These are phyloP conservation scores for Ophioderma brevispina DNA, from an alignment of 35 echinoderm and acorn worm species.

Conservation along the genomic window DNA sequence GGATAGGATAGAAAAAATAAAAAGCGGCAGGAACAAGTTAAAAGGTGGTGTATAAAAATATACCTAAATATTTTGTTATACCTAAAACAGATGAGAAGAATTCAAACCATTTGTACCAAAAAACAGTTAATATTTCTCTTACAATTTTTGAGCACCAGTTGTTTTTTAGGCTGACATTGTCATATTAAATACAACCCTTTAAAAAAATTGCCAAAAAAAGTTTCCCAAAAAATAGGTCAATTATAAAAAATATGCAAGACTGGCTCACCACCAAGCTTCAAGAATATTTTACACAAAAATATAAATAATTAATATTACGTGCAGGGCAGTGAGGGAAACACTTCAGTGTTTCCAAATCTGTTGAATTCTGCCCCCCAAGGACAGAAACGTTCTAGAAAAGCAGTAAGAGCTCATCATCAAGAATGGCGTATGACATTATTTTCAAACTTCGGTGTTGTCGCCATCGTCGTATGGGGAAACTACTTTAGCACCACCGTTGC, in stretches of 20 bases:
- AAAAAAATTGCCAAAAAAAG: neutral
- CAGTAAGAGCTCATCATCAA: neutral
- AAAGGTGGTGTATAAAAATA: conserved; percentile 9
- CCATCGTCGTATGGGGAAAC: conserved; percentile 53
- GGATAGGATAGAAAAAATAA: neutral
- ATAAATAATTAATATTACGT: conserved; percentile 1
- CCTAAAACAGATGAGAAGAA: neutral
- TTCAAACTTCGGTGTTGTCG: conserved; percentile 98
- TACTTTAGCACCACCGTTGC: conserved; percentile 70
- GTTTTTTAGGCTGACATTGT: neutral
- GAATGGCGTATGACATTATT: neutral
- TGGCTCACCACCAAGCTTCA: neutral
- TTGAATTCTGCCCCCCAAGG: neutral
- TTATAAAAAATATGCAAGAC: neutral
- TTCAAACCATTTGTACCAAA: conserved; percentile 5
- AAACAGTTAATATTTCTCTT: neutral
- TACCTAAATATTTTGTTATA: neutral
- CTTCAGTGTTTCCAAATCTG: neutral
- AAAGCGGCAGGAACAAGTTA: conserved; percentile 2
- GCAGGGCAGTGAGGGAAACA: neutral
- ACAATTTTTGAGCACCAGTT: neutral
- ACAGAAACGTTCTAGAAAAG: neutral
- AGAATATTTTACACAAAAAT: conserved; percentile 9
- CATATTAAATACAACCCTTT: neutral
- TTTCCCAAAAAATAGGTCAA: neutral